Percentiles rank a stretch among this genome's conserved stretches.
Conservation (phyloP, 2,113 vertebrate species). For the Circaetus cinerascens region DNA sequence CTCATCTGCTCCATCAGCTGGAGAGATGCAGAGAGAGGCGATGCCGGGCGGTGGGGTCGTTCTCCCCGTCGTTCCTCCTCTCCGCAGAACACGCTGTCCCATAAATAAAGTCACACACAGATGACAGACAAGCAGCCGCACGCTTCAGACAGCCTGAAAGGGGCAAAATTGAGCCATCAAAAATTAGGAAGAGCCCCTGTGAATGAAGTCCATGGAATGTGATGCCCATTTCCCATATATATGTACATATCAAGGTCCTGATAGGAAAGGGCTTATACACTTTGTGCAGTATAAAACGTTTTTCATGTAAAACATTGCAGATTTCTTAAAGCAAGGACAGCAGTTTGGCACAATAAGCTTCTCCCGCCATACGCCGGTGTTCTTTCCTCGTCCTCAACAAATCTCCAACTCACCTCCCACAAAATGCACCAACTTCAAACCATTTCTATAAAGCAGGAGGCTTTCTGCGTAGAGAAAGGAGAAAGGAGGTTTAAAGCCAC, state of each 20-base stretch:
- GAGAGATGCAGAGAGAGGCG: background rate
- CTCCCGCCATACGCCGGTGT: rapidly evolving
- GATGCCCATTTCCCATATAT: rapidly evolving
- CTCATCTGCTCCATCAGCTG: slow-evolving; percentile 43
- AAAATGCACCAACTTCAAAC: background rate
- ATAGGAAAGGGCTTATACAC: background rate
- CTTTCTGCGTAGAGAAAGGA: background rate
- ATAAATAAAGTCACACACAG: background rate
- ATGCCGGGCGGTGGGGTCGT: rapidly evolving
- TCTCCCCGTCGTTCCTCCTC: background rate
- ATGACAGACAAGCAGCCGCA: background rate
- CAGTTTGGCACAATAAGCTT: background rate
- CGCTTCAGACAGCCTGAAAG: background rate
- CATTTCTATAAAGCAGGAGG: background rate
- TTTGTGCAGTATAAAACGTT: background rate
- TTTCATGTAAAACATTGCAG: background rate
- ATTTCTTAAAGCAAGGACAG: background rate
- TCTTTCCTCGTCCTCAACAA: background rate
- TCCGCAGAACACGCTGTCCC: background rate
- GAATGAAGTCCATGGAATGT: background rate
- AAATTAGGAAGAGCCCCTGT: background rate
- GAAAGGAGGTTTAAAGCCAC: background rate
- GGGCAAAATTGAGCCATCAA: slow-evolving; percentile 23
- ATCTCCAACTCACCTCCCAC: background rate
- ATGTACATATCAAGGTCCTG: rapidly evolving